phyloP scores from a whole-genome alignment of 2,888 invertebrate species.

The Mylabris sibirica region DNA sequence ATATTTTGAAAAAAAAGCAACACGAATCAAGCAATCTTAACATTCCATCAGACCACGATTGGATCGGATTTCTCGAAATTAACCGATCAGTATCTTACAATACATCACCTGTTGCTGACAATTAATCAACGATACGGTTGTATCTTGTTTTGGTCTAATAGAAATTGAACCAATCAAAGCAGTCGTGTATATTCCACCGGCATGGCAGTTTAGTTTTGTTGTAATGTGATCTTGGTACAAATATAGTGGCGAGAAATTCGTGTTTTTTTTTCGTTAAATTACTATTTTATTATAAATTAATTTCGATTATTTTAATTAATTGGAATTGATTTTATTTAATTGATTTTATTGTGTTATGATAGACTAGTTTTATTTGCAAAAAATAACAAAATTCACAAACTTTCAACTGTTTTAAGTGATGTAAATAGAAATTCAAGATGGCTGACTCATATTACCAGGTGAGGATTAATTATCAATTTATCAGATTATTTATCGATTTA shows the following conservation, averaged over 20 bases:
- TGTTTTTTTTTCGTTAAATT: neutral
- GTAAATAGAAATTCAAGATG: constrained; percentile 64
- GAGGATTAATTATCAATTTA: constrained; percentile 53
- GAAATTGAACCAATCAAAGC: constrained; percentile 24
- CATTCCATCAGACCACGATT: neutral
- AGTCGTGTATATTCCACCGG: constrained; percentile 37
- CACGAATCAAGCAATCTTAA: neutral
- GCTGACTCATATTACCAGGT: constrained; percentile 74
- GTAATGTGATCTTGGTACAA: constrained; percentile 36
- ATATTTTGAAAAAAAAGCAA: neutral
- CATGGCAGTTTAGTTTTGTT: constrained; percentile 35
- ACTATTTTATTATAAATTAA: neutral
- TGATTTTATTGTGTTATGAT: neutral
- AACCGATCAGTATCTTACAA: neutral
- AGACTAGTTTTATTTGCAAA: neutral
- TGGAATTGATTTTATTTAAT: constrained; percentile 19
- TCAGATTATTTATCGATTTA: constrained; percentile 24
- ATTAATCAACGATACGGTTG: neutral
- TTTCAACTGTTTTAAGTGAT: constrained; percentile 41
- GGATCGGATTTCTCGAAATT: neutral
- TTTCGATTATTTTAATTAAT: constrained; percentile 21
- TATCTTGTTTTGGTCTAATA: neutral
- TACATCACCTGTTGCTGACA: neutral
- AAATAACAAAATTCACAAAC: constrained; percentile 20
- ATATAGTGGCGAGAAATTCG: constrained; percentile 26